Evolutionary conservation across 2,113 vertebrate genomes (phyloP), one percentile per base, ranked within the genome.

Genomic region (Myiagra hebetior): DNA sequence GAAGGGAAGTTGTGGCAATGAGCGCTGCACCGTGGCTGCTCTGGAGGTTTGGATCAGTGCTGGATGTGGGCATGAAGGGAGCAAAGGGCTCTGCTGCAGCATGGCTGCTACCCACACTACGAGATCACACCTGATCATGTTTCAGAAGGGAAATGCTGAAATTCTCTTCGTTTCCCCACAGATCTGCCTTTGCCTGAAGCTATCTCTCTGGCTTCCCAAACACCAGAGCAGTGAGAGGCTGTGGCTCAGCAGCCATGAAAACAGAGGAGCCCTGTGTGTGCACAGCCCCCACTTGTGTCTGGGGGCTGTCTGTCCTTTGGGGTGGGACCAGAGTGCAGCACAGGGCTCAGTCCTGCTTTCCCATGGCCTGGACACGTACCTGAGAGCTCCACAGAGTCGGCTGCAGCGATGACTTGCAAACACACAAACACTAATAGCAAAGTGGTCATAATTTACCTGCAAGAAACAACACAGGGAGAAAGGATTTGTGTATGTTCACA

Each of bases 361-460:
- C 72, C 3, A 2, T 13, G 21, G 11, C 20, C 56, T 11, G 31
- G 20, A 39, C 49, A 96, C 97, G 64, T 96, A 98, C 99, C 97
- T 97, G 98, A 98, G 80, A 98, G 95, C 87, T 98, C 98, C 97
- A 97, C 96, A 73, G 98, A 97, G 88, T 88, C 18, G n/a, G 98
- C 95, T 77, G 98, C 96, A 1, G 98, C 85, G 95, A 98, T 96
- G 97, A 98, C 96, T 81, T 82, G 97, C 96, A 99, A 97, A 98
- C 98, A 98, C 96, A 98, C 94, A 87, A 98, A 98, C 97, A 98
- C 96, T 94, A 99, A 92, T 88, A 99, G 97, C 59, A 98, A 98
- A 98, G 97, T 97, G 95, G 98, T 98, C 99, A 99, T 99, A 93
- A 95, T 99, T 98, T 96, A 98, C 98, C 99, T 99, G 98, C 42